These are phyloP conservation scores for Botia kubotai DNA, from an alignment of 2,797 vertebrate species.

Conservation along the genomic window DNA sequence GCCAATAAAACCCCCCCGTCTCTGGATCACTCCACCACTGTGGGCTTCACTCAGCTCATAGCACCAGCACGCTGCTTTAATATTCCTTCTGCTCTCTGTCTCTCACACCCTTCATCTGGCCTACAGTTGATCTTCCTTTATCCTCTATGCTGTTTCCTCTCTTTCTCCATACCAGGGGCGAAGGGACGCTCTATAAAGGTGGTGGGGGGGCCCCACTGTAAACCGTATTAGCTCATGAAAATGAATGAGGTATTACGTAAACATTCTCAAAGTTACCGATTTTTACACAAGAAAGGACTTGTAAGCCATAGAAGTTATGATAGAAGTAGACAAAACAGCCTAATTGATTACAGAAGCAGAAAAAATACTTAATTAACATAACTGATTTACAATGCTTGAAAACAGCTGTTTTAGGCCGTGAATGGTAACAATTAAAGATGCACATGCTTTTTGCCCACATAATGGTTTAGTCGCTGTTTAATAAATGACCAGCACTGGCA, in stretches of 20 bases:
- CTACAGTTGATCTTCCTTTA: slow-evolving; percentile 19
- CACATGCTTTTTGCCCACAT: too few species aligned
- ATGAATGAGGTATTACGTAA: background rate
- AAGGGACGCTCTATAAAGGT: background rate
- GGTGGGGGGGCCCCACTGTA: background rate
- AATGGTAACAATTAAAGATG: too few species aligned
- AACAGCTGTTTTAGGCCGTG: too few species aligned
- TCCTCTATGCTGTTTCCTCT: background rate
- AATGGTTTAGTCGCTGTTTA: too few species aligned
- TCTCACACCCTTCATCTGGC: slow-evolving; percentile 7
- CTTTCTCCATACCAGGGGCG: background rate
- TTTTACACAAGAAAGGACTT: background rate
- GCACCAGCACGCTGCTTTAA: slow-evolving; percentile 23
- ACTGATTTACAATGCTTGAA: too few species aligned
- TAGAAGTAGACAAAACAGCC: too few species aligned
- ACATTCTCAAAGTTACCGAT: background rate
- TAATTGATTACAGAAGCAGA: too few species aligned
- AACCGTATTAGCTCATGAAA: background rate
- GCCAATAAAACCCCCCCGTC: slow-evolving; percentile 6
- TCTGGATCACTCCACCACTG: slow-evolving; percentile 28
- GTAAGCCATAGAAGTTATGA: too few species aligned
- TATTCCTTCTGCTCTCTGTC: slow-evolving; percentile 27
- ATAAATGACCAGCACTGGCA: too few species aligned
- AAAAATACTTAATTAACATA: too few species aligned
- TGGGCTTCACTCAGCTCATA: slow-evolving; percentile 13